A percentile compares a stretch with the other conserved stretches of the same genome.
Evolutionary conservation across 2,888 invertebrate species (phyloP).

Genomic region (Apoderus coryli): DNA sequence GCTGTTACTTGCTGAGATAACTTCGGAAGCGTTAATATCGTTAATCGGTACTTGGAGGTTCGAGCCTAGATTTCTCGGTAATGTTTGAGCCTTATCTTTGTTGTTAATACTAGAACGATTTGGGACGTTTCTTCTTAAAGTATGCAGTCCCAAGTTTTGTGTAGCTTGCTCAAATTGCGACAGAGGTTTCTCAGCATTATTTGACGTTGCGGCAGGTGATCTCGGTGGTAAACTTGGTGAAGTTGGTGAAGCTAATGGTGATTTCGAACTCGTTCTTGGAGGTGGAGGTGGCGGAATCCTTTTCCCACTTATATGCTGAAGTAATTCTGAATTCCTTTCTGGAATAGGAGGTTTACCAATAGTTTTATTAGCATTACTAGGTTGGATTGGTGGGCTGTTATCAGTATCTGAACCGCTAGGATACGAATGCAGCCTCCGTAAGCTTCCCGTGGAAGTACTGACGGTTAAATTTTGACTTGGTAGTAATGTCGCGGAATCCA

Average conservation of each 20-base stretch:
- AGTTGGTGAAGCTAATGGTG: slow-evolving; percentile 74
- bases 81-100: slow-evolving; percentile 32
- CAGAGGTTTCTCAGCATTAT: slow-evolving; percentile 30
- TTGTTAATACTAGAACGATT: slow-evolving; percentile 32
- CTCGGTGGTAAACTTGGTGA: slow-evolving; percentile 52
- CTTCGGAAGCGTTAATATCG: slow-evolving; percentile 25
- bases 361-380: slow-evolving; percentile 35
- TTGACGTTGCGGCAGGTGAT: slow-evolving; percentile 33
- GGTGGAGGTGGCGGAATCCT: slow-evolving; percentile 84
- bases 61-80: slow-evolving; percentile 32
- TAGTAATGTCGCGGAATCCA: slow-evolving; percentile 36
- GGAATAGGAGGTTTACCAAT: slow-evolving; percentile 66
- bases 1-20: slow-evolving; percentile 46
- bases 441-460: slow-evolving; percentile 37
- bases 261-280: slow-evolving; percentile 79
- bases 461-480: slow-evolving; percentile 31
- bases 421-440: slow-evolving; percentile 69
- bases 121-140: slow-evolving; percentile 29
- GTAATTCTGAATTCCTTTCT: slow-evolving; percentile 63
- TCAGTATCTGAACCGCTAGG: slow-evolving; percentile 76
- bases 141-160: slow-evolving; percentile 32
- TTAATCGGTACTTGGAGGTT: slow-evolving; percentile 25
- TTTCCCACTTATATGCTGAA: slow-evolving; percentile 51
- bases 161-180: slow-evolving; percentile 32
- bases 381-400: slow-evolving; percentile 59